Evolutionary conservation across 2,113 vertebrate genomes (phyloP).

Genomic region (Tauraco erythrolophus): DNA sequence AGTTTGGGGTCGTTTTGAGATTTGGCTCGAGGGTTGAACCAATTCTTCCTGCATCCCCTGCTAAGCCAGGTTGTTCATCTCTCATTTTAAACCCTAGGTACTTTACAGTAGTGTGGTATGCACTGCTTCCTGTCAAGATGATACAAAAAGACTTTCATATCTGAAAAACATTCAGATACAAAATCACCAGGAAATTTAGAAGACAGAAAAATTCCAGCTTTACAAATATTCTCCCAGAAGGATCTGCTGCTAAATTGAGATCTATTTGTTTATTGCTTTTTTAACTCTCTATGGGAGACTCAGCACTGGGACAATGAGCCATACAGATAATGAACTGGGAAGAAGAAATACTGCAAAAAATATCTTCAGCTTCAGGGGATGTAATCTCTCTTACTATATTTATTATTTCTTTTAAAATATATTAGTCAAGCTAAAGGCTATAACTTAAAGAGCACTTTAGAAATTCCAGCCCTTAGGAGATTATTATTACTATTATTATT

Average conservation of each 20-base stretch:
- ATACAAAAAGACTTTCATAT: conserved; percentile 37
- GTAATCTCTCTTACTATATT: not conserved
- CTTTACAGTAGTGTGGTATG: not conserved
- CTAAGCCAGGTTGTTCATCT: conserved; percentile 26
- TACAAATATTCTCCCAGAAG: conserved; percentile 52
- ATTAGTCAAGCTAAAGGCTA: not conserved
- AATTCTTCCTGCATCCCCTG: not conserved
- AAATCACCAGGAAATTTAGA: conserved; percentile 54
- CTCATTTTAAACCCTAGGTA: conserved; percentile 17
- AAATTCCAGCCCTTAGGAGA: not conserved
- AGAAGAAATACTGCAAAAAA: conserved; percentile 31
- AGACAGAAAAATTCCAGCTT: conserved; percentile 52
- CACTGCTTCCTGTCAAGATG: conserved; percentile 27
- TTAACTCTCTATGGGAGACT: conserved; percentile 55
- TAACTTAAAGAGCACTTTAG: not conserved
- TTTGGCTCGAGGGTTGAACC: not conserved
- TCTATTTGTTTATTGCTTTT: conserved; percentile 31
- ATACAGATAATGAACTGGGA: conserved; percentile 37
- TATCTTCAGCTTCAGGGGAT: not conserved
- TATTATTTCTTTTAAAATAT: not conserved
- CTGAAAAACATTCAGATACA: conserved; percentile 40
- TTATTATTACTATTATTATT: not conserved
- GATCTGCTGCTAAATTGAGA: conserved; percentile 30
- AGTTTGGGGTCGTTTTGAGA: conserved; percentile 31
- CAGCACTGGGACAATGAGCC: conserved; percentile 39